Conservation (phyloP, 2,797 vertebrate species). For the Schizopygopsis malacanthus region DNA sequence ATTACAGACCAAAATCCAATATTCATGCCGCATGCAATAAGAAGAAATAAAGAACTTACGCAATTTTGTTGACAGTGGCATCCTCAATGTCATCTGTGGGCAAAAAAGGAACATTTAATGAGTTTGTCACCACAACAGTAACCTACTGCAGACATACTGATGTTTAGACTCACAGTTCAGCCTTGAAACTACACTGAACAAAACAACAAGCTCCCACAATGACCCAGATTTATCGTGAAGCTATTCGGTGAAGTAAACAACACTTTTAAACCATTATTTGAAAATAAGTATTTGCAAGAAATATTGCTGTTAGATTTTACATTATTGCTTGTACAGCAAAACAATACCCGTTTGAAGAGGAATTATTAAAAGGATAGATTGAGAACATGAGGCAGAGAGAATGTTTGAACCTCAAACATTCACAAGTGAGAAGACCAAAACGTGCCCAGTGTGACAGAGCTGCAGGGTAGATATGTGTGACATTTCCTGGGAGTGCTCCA, state of each 20-base stretch:
- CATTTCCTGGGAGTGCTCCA: slow-evolving; percentile 23
- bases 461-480: slow-evolving; percentile 63
- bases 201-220: neutral
- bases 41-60: slow-evolving; percentile 77
- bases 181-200: neutral
- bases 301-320: neutral
- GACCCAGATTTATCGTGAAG: neutral
- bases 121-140: neutral
- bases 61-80: slow-evolving; percentile 96
- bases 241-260: neutral
- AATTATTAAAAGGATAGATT: neutral
- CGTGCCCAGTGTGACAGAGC: slow-evolving; percentile 64
- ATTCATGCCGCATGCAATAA: neutral
- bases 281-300: neutral
- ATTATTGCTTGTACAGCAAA: neutral
- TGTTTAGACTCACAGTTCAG: neutral
- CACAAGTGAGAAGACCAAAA: slow-evolving; percentile 26
- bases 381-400: neutral
- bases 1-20: neutral
- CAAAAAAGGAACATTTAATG: slow-evolving; percentile 34
- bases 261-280: no score
- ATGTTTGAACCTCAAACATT: slow-evolving; percentile 1
- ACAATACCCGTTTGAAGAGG: neutral
- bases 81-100: slow-evolving; percentile 90
- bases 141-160: neutral